Evolutionary conservation across 2,888 invertebrate genomes (phyloP).

Genomic region (Cephus spinipes): DNA sequence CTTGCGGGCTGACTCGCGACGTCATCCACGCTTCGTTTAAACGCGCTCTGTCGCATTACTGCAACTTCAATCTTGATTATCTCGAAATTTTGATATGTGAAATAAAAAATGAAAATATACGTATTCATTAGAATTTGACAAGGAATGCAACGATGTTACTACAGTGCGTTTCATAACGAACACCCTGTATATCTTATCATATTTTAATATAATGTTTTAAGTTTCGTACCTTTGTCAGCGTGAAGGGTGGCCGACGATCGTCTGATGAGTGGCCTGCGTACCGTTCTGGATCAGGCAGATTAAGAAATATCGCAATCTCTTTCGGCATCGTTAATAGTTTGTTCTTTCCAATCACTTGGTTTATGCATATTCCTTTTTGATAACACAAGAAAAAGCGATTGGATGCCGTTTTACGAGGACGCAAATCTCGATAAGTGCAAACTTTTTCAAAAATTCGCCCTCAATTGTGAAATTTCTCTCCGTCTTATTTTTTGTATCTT

Average conservation of each 20-base stretch:
- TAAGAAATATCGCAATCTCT: constrained; percentile 18
- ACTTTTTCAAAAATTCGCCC: constrained; percentile 22
- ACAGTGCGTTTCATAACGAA: no score
- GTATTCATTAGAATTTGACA: no score
- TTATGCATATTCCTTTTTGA: constrained; percentile 24
- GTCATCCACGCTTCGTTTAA: no score
- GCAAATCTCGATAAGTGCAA: constrained; percentile 21
- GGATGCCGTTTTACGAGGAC: constrained; percentile 16
- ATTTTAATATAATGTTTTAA: no score
- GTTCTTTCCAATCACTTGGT: constrained; percentile 27
- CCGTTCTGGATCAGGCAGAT: constrained; percentile 19
- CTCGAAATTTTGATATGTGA: no score
- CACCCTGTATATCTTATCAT: no score
- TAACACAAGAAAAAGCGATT: constrained; percentile 29
- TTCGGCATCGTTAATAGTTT: constrained; percentile 26
- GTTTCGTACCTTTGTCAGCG: constrained; percentile 13
- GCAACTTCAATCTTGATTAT: no score
- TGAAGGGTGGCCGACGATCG: constrained; percentile 20
- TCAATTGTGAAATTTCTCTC: constrained; percentile 24
- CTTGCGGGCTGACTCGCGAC: no score
- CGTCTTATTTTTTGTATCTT: constrained; percentile 25
- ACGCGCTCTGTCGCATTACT: no score
- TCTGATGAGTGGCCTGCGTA: constrained; percentile 22
- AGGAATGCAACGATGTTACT: no score
- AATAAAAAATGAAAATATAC: no score